Evolutionary conservation across 92 coral and sea anemone species (phyloP), one percentile per base, ranked within the genome.

Genomic region (Phymanthus crucifer): DNA sequence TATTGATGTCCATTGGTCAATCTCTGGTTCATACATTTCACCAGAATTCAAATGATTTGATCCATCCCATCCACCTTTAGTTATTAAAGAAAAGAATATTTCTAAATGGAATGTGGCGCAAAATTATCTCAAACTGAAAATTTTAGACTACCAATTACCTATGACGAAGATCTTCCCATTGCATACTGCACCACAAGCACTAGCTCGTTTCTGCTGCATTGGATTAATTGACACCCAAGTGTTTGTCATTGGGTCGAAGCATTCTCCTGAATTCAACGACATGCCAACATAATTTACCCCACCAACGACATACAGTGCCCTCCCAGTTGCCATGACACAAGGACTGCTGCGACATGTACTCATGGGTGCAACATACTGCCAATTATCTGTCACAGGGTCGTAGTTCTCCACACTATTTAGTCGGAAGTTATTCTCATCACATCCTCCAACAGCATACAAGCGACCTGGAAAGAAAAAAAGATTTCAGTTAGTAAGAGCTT

Each of bases 271-370:
- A 68, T 87, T 89, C 72, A 96, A 88, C 1, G 99, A 93, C 98
- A 96, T 93, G 40, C 99, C 99, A 66, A 93, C 94, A 79, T 89
- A 96, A 80, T 92, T 96, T 33, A 96, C 99, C 33, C 99, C 98
- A 67, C 99, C 99, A 81, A 96, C 88, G 54, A 93, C 98, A 83
- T 76, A 96, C 75, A 93, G 73, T 18, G 83, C 89, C 35, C 90
- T 85, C 32, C 83, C 69, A 45, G 92, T 90, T 3, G 98, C 93
- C 75, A 95, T 76, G 54, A 95, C 99, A 83, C 99, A 95, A 1
- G 99, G 98, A 69, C 99, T 95, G 86, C 99, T 95, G n/a, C 99
- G 98, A 58, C 98, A 93, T 7, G 99, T 93, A 38, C 91, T 85
- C 99, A 95, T 95, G 72, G 99, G 99, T 40, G 95, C 90, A 24